A percentile compares a stretch with the other conserved stretches of the same genome.
Evolutionary conservation across 2,797 vertebrate genomes (phyloP).

Genomic region (Myotis planiceps): DNA sequence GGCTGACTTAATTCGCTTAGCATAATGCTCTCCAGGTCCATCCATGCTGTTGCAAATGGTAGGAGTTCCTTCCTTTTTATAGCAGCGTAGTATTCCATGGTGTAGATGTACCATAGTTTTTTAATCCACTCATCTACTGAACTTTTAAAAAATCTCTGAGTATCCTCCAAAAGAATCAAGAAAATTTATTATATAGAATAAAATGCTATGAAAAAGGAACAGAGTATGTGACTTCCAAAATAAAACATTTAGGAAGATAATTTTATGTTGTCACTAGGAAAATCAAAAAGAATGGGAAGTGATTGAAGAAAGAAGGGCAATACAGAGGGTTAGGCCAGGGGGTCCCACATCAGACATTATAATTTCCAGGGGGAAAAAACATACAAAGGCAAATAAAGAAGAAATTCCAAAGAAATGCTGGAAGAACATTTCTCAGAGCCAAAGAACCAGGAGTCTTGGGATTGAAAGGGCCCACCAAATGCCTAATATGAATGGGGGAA

Average conservation of each 20-base stretch:
- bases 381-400: not conserved
- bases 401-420: not conserved
- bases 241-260: constrained; percentile 1
- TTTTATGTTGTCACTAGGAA: constrained; percentile 16
- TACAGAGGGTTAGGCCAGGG: not conserved
- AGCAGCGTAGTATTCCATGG: too few species aligned
- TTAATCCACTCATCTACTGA: not conserved
- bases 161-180: not conserved
- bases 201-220: constrained; percentile 7
- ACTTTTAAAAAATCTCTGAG: not conserved
- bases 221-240: constrained; percentile 28
- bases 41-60: too few species aligned
- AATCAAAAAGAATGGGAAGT: constrained; percentile 25
- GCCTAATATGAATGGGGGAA: not conserved
- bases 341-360: not conserved
- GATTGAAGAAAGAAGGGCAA: not conserved
- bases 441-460: not conserved
- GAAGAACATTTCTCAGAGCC: not conserved
- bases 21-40: too few species aligned
- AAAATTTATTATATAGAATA: not conserved
- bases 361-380: not conserved
- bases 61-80: too few species aligned
- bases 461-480: not conserved
- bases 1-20: too few species aligned
- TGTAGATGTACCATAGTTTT: too few species aligned